Base-by-base conservation (phyloP, 2,797 vertebrate genomes). In the Syncerus caffer region DNA sequence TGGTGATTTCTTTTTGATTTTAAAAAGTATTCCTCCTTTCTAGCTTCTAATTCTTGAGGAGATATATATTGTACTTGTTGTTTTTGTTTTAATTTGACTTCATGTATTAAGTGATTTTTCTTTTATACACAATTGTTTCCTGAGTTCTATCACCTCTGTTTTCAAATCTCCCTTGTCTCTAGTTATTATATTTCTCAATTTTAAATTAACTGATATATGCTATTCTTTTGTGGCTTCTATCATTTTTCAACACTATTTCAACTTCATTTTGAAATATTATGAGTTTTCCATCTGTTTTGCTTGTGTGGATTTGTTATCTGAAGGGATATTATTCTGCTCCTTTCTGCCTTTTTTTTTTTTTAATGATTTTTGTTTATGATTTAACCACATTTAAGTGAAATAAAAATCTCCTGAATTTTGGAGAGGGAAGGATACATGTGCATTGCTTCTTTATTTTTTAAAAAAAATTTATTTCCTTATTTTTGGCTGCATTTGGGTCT, bases 161-260 rank as follows among this genome's bases (percentile, higher is more conserved):
- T 86, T 92, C 21, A 85, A 85, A 85, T 62, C 14, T 91, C 45
- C 21, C 38, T 94, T 74, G 91, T n/a, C 9, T 60, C 14, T 47
- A 89, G 31, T 51, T 42, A 31, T 80, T 14, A 60, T 29, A 83
- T 8, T 57, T 90, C 29, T 84, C 1, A 8, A 78, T 29, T 86
- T 95, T 34, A 50, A 92, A 93, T 71, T 27, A 84, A 60, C 23
- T 84, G 9, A 67, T 38, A 21, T 25, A 67, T 67, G 19, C 25
- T 51, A 11, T 84, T 74, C 23, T 91, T 84, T 58, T 27, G 5
- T 50, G 42, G 6, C 23, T 53, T 84, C 38, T 15, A 13, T 47
- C 42, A 58, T 8, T 53, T 91, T 42, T 71, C 31, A 79, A 93
- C 79, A 27, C n/a, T 60, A 45, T 90, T 90, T 93, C 57, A 67